Conservation (phyloP, 2,113 vertebrate species). For the Sminthopsis crassicaudata region DNA sequence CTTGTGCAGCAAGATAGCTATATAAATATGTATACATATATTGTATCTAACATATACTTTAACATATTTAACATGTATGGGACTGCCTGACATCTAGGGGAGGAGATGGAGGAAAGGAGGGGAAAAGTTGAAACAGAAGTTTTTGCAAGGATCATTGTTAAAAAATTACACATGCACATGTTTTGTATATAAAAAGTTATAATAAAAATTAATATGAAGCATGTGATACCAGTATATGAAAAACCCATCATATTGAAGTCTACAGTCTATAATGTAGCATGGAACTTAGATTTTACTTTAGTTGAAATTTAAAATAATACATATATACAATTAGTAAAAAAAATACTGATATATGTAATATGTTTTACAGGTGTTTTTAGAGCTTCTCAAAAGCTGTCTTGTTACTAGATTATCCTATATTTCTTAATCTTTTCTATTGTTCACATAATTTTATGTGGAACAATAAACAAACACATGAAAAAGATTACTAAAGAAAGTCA, state of each 20-base stretch:
- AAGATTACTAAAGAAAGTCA: slow-evolving; percentile 73
- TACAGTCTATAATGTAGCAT: not conserved
- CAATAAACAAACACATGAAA: slow-evolving; percentile 80
- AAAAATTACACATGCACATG: too few relatives aligned
- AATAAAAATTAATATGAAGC: not conserved
- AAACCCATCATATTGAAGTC: not conserved
- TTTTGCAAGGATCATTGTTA: too few relatives aligned
- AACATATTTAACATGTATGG: too few relatives aligned
- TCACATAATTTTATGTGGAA: slow-evolving; percentile 81
- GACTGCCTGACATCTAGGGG: too few relatives aligned
- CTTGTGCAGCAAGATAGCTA: too few relatives aligned
- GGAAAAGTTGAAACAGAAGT: too few relatives aligned
- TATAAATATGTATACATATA: too few relatives aligned
- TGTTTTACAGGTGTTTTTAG: not conserved
- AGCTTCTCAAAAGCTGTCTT: not conserved
- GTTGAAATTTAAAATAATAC: not conserved
- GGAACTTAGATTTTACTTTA: not conserved
- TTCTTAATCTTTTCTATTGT: slow-evolving; percentile 68
- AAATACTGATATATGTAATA: not conserved
- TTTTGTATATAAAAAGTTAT: too few relatives aligned
- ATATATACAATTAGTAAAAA: not conserved
- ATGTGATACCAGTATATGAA: not conserved
- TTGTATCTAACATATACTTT: too few relatives aligned
- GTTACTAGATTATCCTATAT: slow-evolving; percentile 42
- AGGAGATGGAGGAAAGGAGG: too few relatives aligned